Evolutionary conservation across 2,888 invertebrate species (phyloP).

Genomic region (Cataglyphis livida): DNA sequence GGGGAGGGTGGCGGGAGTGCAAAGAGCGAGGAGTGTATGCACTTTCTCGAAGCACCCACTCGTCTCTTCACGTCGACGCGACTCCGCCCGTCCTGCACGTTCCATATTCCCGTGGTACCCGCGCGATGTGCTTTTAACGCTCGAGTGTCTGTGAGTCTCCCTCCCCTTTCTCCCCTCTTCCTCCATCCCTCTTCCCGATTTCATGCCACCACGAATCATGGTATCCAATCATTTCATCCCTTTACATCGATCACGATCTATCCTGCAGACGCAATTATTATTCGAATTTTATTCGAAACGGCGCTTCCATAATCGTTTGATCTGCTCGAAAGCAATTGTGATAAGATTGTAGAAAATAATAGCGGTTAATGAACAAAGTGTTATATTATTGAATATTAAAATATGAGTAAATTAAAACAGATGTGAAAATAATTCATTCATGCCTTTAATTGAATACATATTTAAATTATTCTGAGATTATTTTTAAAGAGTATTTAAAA

Average conservation of each 20-base stretch:
- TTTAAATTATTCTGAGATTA: neutral
- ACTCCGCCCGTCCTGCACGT: constrained; percentile 67
- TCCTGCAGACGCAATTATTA: neutral
- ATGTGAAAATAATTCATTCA: neutral
- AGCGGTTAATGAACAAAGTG: neutral
- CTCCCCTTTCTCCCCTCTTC: neutral
- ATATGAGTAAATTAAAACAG: neutral
- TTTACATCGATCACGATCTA: constrained; percentile 6
- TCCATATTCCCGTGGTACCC: constrained; percentile 62
- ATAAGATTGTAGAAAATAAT: neutral
- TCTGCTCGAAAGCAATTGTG: neutral
- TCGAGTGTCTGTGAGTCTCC: constrained; percentile 68
- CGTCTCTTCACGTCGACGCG: constrained; percentile 72
- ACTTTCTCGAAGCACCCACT: constrained; percentile 73
- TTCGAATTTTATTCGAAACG: neutral
- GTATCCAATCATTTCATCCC: constrained; percentile 54
- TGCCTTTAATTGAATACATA: neutral
- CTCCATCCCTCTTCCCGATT: constrained; percentile 58
- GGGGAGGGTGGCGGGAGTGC: constrained; percentile 30
- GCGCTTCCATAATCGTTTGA: neutral
- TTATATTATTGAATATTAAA: neutral
- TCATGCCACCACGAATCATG: constrained; percentile 53
- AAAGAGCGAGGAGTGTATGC: constrained; percentile 61
- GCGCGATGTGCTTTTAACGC: constrained; percentile 73
- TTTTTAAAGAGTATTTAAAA: neutral